phyloP scores from a whole-genome alignment of 2,888 invertebrate species.

The Gryllus longicercus region DNA sequence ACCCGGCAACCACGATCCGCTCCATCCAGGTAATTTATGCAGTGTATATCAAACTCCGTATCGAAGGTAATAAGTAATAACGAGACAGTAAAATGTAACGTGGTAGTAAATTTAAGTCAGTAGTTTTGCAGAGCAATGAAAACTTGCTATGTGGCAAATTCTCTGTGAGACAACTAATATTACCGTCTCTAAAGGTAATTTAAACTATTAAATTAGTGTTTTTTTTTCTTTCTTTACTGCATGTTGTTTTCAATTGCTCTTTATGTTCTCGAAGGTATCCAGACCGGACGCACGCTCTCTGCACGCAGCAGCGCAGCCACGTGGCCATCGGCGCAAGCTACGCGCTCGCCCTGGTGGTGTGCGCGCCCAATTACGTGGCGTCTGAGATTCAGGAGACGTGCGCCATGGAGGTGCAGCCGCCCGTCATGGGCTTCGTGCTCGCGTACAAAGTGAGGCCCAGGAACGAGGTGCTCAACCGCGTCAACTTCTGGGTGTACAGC shows the following conservation, averaged over 20 bases:
- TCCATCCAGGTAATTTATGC: too few species aligned
- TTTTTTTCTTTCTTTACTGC: too few species aligned
- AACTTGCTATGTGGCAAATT: not conserved
- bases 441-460: constrained; percentile 34
- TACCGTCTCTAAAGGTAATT: too few species aligned
- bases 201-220: too few species aligned
- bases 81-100: too few species aligned
- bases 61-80: too few species aligned
- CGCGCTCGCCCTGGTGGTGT: constrained; percentile 47
- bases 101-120: too few species aligned
- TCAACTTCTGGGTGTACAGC: constrained; percentile 53
- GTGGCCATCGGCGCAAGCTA: constrained; percentile 47
- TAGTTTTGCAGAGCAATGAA: not conserved
- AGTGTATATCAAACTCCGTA: too few species aligned
- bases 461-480: constrained; percentile 41
- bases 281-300: constrained; percentile 43
- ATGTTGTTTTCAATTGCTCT: constrained; percentile 38
- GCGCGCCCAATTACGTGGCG: constrained; percentile 50
- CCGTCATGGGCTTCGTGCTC: constrained; percentile 42
- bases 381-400: constrained; percentile 43
- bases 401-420: constrained; percentile 22
- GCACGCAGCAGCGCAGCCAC: constrained; percentile 47
- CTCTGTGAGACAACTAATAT: too few species aligned
- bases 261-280: constrained; percentile 49
- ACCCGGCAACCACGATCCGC: too few species aligned